phyloP scores from a whole-genome alignment of 2,888 invertebrate species.

The Liopterus haemorrhoidalis region DNA sequence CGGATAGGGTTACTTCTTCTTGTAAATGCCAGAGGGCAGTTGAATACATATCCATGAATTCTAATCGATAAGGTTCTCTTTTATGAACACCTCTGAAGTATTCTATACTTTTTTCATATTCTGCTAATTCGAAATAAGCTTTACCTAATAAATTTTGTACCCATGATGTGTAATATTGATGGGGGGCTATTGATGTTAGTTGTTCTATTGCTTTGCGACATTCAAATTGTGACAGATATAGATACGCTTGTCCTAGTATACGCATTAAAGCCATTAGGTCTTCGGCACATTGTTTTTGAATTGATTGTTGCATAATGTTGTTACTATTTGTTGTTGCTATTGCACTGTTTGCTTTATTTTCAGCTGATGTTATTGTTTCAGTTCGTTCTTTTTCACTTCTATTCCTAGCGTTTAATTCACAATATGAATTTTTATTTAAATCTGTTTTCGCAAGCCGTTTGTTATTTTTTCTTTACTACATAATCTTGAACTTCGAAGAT shows the following conservation, averaged over 20 bases:
- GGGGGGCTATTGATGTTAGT: constrained; percentile 71
- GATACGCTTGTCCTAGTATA: constrained; percentile 78
- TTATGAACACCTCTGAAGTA: constrained; percentile 76
- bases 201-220: constrained; percentile 78
- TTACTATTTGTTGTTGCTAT: constrained; percentile 34
- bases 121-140: constrained; percentile 85
- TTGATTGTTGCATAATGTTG: constrained; percentile 42
- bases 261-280: constrained; percentile 74
- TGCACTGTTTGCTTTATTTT: constrained; percentile 48
- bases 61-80: constrained; percentile 75
- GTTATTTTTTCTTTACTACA: constrained; percentile 87
- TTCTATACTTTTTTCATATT: constrained; percentile 78
- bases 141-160: constrained; percentile 83
- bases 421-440: constrained; percentile 61
- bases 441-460: constrained; percentile 70
- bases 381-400: constrained; percentile 55
- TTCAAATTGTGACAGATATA: constrained; percentile 74
- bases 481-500: no score
- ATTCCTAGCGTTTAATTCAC: constrained; percentile 73
- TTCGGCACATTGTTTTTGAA: constrained; percentile 57
- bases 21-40: constrained; percentile 97
- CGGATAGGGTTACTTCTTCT: constrained; percentile 79
- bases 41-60: constrained; percentile 92
- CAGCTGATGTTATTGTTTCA: constrained; percentile 60
- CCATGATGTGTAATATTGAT: constrained; percentile 86